Evolutionary conservation across 2,888 invertebrate species (phyloP).

Genomic region (Drosophila borborema): DNA sequence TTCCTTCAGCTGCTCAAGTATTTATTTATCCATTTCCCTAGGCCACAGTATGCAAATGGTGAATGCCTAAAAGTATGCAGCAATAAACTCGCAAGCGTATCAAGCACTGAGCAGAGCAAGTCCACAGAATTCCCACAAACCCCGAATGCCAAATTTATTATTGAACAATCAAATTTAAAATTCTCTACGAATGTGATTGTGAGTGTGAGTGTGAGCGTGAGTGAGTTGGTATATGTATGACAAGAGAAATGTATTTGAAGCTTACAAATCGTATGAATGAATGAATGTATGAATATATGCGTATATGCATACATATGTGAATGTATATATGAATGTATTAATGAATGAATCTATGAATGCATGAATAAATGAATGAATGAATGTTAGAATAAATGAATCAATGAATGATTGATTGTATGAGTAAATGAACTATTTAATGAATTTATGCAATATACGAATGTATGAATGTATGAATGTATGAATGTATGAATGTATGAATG

Average conservation of each 20-base stretch:
- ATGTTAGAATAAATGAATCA: neutral
- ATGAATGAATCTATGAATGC: neutral
- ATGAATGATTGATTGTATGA: neutral
- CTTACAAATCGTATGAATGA: too few species aligned
- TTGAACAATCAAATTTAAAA: slow-evolving; percentile 8
- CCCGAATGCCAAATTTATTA: slow-evolving; percentile 4
- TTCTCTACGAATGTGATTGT: neutral
- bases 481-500: neutral
- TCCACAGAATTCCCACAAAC: neutral
- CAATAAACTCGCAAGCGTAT: slow-evolving; percentile 2
- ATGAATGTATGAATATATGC: neutral
- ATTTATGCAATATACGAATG: neutral
- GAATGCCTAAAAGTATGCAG: slow-evolving; percentile 3
- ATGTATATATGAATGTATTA: neutral
- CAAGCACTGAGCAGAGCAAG: neutral
- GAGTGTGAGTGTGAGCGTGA: neutral
- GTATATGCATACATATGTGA: neutral
- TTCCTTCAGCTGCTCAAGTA: slow-evolving; percentile 1
- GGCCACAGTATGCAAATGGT: slow-evolving; percentile 12
- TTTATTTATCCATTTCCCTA: neutral
- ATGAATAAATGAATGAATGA: neutral
- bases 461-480: neutral
- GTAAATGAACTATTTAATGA: neutral
- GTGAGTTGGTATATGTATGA: neutral
- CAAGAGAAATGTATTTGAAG: too few species aligned